Percentiles rank a stretch among this genome's conserved stretches.
phyloP scores from a whole-genome alignment of 2,113 vertebrate species.

The Coptodon rendalli region DNA sequence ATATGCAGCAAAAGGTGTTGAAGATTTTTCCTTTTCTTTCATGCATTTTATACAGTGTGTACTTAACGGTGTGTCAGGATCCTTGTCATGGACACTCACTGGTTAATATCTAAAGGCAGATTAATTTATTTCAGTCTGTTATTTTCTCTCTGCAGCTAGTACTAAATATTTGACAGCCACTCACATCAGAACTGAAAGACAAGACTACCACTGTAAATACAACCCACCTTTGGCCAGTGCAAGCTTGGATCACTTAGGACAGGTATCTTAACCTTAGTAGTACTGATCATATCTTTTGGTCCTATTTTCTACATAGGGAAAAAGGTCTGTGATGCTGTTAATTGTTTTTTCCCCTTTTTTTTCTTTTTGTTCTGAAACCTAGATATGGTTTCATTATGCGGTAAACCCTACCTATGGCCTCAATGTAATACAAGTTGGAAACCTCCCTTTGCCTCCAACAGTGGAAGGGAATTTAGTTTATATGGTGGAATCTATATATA shows the following conservation, averaged over 20 bases:
- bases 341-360: not conserved
- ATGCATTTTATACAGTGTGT: not conserved
- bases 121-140: not conserved
- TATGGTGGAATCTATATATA: rapidly evolving
- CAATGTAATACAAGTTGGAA: rapidly evolving
- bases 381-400: slow-evolving; percentile 66
- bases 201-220: slow-evolving; percentile 6
- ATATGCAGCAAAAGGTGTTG: not conserved
- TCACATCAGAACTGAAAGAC: rapidly evolving
- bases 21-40: not conserved
- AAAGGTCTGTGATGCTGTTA: not conserved
- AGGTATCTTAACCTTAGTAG: slow-evolving; percentile 25
- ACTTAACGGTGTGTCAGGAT: not conserved
- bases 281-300: not conserved
- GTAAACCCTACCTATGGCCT: rapidly evolving
- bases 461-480: rapidly evolving
- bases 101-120: not conserved
- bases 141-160: slow-evolving; percentile 41
- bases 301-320: not conserved
- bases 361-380: not conserved
- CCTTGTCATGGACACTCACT: not conserved
- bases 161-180: not conserved
- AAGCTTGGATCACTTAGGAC: not conserved
- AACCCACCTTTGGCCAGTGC: not conserved
- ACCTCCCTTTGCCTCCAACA: not conserved